Base-by-base conservation (phyloP, 2,888 invertebrate species). In the Amaurobius ferox region DNA sequence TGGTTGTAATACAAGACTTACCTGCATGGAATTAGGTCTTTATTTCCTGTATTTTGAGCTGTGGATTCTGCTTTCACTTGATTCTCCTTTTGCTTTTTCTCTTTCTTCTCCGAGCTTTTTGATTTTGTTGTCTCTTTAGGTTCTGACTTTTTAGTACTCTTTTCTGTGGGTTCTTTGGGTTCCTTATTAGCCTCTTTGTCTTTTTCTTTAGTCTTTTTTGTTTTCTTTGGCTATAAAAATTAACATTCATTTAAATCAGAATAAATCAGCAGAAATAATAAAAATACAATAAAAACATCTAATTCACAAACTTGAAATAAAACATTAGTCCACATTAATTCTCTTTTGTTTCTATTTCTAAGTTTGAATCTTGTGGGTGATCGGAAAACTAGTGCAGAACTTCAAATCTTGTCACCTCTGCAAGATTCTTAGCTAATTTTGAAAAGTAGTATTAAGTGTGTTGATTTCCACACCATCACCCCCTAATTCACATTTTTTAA, bases 11-110 rank as follows among this genome's bases (percentile, higher is more conserved):
- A n/a, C n/a, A 66, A 66, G 3, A 30, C n/a, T 23, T 70, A 88
- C 88, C 79, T 79, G 87, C 88, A 88, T 23, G 81, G 79, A 30
- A 73, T 67, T 61, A 89, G 73, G 70, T 89, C 88, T 44, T 87
- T 85, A 68, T 81, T 88, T 39, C 79, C 72, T 26, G 55, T 62
- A 78, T 88, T 90, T 90, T 28, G 67, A 2, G 74, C 61, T n/a
- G n/a, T n/a, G n/a, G n/a, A n/a, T n/a, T n/a, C n/a, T n/a, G n/a
- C n/a, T 28, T 35, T 30, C 30, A 19, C 26, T 62, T 90, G 90
- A 89, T 90, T n/a, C 90, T 55, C 23, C 39, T 89, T 88, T 48
- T 89, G 88, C 86, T 90, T 89, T 67, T 90, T 90, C 30, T 89
- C 88, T 30, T 89, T 88, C 44, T 85, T 86, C 26, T 79, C 74